Evolutionary conservation across 2,113 vertebrate species (phyloP).

Genomic region (Prinia subflava): DNA sequence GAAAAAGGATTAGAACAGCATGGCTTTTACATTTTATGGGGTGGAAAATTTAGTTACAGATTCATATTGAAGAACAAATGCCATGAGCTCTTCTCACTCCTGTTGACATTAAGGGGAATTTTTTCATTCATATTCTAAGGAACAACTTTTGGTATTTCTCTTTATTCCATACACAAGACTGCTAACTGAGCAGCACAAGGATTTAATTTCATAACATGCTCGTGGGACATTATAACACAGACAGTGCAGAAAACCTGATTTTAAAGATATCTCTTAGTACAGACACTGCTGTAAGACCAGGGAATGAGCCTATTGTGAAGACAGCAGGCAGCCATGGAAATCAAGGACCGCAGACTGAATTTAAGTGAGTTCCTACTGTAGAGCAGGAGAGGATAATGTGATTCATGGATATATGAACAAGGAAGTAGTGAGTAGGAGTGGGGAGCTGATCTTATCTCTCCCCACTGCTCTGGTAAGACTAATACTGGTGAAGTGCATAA

Average conservation of each 20-base stretch:
- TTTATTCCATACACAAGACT: background rate
- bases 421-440: constrained; percentile 31
- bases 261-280: background rate
- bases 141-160: background rate
- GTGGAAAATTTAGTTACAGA: background rate
- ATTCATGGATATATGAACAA: constrained; percentile 13
- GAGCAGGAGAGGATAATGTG: background rate
- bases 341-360: background rate
- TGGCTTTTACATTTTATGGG: background rate
- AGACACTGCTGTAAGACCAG: background rate
- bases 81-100: background rate
- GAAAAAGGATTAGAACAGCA: background rate
- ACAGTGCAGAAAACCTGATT: background rate
- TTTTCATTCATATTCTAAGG: background rate
- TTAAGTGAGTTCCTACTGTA: background rate
- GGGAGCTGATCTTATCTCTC: constrained; percentile 41
- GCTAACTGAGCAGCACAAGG: background rate
- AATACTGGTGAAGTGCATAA: background rate
- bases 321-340: background rate
- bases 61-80: background rate
- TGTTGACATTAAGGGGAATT: background rate
- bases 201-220: background rate
- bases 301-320: background rate
- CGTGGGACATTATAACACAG: background rate
- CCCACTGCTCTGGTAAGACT: background rate